A percentile compares a stretch with the other conserved stretches of the same genome.
Evolutionary conservation across 2,113 vertebrate genomes (phyloP).

Genomic region (Fregata magnificens): DNA sequence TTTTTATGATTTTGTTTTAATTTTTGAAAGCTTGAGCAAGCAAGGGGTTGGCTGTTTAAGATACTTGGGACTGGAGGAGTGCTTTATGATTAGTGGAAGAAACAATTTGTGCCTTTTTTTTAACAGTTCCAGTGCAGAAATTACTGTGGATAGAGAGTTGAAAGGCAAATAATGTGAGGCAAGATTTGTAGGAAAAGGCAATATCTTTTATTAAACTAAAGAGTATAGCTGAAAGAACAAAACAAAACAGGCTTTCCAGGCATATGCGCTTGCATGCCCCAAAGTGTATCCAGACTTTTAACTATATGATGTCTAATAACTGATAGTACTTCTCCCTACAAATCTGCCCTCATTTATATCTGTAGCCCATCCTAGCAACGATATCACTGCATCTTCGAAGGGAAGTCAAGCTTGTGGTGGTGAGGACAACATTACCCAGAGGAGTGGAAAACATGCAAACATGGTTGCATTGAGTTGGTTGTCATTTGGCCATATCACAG

Average conservation of each 20-base stretch:
- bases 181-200: slow-evolving; percentile 1
- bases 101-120: background rate
- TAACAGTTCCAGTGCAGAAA: background rate
- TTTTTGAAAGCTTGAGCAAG: slow-evolving; percentile 36
- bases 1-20: slow-evolving; percentile 25
- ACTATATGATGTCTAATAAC: background rate
- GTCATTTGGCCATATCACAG: background rate
- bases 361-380: background rate
- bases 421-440: background rate
- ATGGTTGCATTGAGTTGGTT: background rate
- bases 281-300: background rate
- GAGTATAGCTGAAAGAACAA: background rate
- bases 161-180: background rate
- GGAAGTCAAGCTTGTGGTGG: background rate
- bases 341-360: background rate
- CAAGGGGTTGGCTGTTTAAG: background rate
- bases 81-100: slow-evolving; percentile 16
- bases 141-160: background rate
- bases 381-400: background rate
- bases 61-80: background rate
- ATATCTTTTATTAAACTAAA: slow-evolving; percentile 41
- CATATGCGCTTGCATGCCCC: background rate
- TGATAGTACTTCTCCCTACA: background rate
- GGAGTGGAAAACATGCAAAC: background rate
- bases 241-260: background rate